Evolutionary conservation across 1,140 invertebrate species (phyloP), one percentile per base, ranked within the genome.

Genomic region (Sitophilus oryzae): DNA sequence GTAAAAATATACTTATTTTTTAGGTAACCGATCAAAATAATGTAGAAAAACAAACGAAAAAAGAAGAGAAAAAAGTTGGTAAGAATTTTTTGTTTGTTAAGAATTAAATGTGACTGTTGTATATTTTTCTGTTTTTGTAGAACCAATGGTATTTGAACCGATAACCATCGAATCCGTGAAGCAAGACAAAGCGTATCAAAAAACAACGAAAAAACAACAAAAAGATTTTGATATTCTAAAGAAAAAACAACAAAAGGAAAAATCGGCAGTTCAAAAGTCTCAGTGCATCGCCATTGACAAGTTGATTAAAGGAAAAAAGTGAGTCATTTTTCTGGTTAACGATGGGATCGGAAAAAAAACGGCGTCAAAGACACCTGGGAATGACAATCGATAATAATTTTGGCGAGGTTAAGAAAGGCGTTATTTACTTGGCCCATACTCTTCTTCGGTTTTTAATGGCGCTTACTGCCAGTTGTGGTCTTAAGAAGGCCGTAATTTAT

Each of bases 261-360:
- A 91, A 68, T 78, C 88, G 58, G 72, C 82, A 14, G 83, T 98
- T 66, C 95, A 98, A 73, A 96, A 97, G 71, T 82, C 86, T 19
- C 96, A 99, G 69, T 95, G 93, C 73, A 78, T 84, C n/a, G 86
- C 91, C 19, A 89, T 98, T 45, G 95, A 98, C 71, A 96, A 96
- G 73, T 77, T 96, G 53, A 86, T 95, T 62, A 94, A 94, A 73
- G 89, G 88, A 30, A 93, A 93, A 76, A 90, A 86, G 88, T 92
- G 72, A 79, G 79, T 75, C 6, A 30, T 8, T 30, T 35, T 41
- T 52, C 10, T 11, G 10, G 42, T 21, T 9, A 20, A 23, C 5
- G 18, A 3, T 10, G 3, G 42, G 5, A 46, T 58, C n/a, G n/a
- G n/a, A n/a, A n/a, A n/a, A n/a, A n/a, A n/a, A n/a, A n/a, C n/a